A percentile compares a stretch with the other conserved stretches of the same genome.
phyloP scores from a whole-genome alignment of 2,888 invertebrate genomes.

The Drosophila percnosoma region DNA sequence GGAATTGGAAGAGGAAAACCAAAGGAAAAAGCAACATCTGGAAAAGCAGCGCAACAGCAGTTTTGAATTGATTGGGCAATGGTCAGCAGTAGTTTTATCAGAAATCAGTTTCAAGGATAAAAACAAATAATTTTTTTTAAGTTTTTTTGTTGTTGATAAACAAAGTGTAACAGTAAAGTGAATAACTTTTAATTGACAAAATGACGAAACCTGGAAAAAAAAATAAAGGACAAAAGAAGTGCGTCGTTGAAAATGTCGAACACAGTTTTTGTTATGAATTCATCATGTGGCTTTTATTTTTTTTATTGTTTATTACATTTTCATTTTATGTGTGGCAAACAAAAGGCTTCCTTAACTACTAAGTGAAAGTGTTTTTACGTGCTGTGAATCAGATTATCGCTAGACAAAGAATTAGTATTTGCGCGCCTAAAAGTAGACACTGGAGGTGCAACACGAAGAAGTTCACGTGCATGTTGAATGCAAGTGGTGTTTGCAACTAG shows the following conservation, averaged over 20 bases:
- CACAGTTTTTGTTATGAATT: not conserved
- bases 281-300: constrained; percentile 3
- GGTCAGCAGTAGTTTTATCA: constrained; percentile 26
- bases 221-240: not conserved
- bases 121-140: constrained; percentile 5
- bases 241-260: not conserved
- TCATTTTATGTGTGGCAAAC: not conserved
- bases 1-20: not conserved
- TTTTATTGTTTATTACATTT: not conserved
- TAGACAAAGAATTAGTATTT: constrained; percentile 6
- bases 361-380: not conserved
- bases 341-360: not conserved
- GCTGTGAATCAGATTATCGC: constrained; percentile 15
- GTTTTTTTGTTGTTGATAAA: constrained; percentile 21
- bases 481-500: not conserved
- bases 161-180: constrained; percentile 45
- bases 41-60: constrained; percentile 17
- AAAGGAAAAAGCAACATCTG: constrained; percentile 14
- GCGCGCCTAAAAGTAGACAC: constrained; percentile 40
- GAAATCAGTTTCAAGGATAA: not conserved
- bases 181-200: constrained; percentile 35
- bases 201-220: constrained; percentile 1
- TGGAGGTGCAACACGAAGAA: constrained; percentile 12
- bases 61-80: constrained; percentile 25
- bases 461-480: constrained; percentile 1